Percentiles rank a stretch among this genome's conserved stretches.
Conservation (phyloP, 2,113 vertebrate species). For the Corythaixoides concolor region DNA sequence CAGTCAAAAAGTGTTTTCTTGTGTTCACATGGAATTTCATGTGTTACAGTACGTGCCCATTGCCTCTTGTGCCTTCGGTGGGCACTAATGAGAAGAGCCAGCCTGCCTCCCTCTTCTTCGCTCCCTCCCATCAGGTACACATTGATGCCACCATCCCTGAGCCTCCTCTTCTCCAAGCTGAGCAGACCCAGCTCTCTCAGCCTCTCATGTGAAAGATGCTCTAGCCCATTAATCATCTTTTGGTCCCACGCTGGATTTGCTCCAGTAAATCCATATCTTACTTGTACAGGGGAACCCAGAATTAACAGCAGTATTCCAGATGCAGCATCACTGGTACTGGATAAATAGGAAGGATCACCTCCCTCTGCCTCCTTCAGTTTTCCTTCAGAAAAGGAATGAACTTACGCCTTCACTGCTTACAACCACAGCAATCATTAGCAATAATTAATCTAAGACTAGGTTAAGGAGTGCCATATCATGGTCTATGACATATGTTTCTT, state of each 20-base stretch:
- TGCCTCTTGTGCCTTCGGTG: neutral
- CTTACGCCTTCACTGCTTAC: neutral
- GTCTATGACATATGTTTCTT: neutral
- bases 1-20: neutral
- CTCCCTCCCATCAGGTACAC: neutral
- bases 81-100: too few relatives aligned
- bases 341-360: neutral
- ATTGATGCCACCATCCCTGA: accelerated
- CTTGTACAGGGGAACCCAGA: neutral
- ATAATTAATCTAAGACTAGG: neutral
- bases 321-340: neutral
- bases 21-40: neutral
- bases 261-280: accelerated
- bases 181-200: neutral
- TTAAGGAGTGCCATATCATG: neutral
- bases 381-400: neutral
- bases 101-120: neutral
- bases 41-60: neutral
- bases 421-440: neutral
- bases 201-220: neutral
- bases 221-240: neutral
- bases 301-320: accelerated
- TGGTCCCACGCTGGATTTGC: neutral
- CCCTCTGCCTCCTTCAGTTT: neutral
- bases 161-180: neutral